A percentile compares a stretch with the other conserved stretches of the same genome.
Conservation (phyloP, 2,888 invertebrate genomes). For the Altica lythri region DNA sequence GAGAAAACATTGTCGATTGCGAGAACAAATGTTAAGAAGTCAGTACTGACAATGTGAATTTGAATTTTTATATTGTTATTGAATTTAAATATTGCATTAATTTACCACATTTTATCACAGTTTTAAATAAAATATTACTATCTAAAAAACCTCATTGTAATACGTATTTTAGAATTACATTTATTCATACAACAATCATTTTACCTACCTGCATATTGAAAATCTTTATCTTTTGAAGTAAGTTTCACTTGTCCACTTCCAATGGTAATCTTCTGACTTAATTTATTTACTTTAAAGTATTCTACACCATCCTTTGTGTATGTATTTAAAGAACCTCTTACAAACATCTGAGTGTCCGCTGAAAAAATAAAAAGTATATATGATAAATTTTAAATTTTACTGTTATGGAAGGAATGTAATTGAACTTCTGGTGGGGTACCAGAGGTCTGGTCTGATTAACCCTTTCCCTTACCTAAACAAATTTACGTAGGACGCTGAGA, state of each 20-base stretch:
- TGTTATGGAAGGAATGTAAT: too few relatives aligned
- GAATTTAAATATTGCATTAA: constrained; percentile 23
- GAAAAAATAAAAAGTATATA: too few relatives aligned
- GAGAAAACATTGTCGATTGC: too few relatives aligned
- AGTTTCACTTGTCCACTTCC: constrained; percentile 65
- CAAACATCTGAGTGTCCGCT: constrained; percentile 62
- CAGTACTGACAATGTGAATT: neutral
- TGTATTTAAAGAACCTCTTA: constrained; percentile 64
- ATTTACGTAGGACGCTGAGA: too few relatives aligned
- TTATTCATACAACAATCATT: neutral
- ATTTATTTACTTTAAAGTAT: constrained; percentile 65
- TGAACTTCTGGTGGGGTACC: too few relatives aligned
- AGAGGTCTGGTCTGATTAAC: too few relatives aligned
- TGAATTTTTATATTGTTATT: constrained; percentile 1
- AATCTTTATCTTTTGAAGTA: constrained; percentile 61
- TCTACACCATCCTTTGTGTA: constrained; percentile 63
- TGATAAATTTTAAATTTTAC: too few relatives aligned
- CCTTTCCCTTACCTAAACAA: too few relatives aligned
- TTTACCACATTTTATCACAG: too few relatives aligned
- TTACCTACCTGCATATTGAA: constrained; percentile 62
- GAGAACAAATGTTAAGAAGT: neutral
- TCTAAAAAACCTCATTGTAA: too few relatives aligned
- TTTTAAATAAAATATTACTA: too few relatives aligned
- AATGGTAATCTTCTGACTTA: constrained; percentile 65
- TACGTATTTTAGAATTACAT: too few relatives aligned